phyloP scores from a whole-genome alignment of 1,140 invertebrate genomes.

The Bombus turneri region DNA sequence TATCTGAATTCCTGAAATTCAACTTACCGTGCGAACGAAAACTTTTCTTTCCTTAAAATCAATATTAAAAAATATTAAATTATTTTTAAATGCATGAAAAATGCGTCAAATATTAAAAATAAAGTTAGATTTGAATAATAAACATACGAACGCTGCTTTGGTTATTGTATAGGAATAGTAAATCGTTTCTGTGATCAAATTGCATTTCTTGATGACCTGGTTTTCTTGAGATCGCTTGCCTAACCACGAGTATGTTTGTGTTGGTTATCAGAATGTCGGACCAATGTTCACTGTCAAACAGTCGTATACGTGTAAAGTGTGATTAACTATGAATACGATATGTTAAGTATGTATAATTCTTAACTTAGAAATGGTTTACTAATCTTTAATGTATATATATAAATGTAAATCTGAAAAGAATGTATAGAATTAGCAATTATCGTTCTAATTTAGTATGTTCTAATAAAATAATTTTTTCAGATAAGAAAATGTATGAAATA shows the following conservation, averaged over 20 bases:
- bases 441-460: not conserved
- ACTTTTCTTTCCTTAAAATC: not conserved
- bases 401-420: not conserved
- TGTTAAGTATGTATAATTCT: not conserved
- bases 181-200: not conserved
- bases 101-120: not conserved
- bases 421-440: not conserved
- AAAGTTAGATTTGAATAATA: not conserved
- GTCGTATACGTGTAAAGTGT: not conserved
- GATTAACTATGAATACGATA: not conserved
- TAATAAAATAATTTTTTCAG: not conserved
- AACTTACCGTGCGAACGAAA: not conserved
- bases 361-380: not conserved
- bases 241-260: not conserved
- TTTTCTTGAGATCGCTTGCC: not conserved
- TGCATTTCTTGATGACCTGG: not conserved
- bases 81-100: not conserved
- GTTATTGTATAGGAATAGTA: not conserved
- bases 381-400: not conserved
- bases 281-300: conserved; percentile 20
- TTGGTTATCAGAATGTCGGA: not conserved
- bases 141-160: not conserved
- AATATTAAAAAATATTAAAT: not conserved
- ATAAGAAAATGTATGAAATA: not conserved
- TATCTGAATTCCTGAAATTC: not conserved